phyloP scores from a whole-genome alignment of 2,888 invertebrate genomes.

The Sericinus montela region DNA sequence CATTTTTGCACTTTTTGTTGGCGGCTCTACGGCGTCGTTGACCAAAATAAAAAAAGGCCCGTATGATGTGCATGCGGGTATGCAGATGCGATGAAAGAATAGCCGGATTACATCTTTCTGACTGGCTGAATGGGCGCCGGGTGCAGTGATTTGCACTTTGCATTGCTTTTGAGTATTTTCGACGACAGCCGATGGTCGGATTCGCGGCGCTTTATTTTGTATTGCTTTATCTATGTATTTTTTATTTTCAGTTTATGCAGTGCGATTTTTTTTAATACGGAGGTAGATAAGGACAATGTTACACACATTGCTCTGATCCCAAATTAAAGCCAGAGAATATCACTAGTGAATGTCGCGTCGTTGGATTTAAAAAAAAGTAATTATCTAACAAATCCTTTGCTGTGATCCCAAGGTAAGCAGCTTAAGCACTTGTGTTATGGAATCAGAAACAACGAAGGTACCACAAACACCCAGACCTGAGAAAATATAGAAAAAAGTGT shows the following conservation, averaged over 20 bases:
- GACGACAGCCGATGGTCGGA: background rate
- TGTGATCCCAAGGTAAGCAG: no score
- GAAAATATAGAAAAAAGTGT: no score
- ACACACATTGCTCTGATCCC: no score
- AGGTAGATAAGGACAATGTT: no score
- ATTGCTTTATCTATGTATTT: background rate
- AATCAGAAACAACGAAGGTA: no score
- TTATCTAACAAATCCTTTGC: no score
- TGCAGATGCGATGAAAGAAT: constrained; percentile 3
- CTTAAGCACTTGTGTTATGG: no score
- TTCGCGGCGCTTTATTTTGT: background rate
- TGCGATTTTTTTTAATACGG: background rate
- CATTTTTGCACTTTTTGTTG: background rate
- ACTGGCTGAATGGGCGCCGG: background rate
- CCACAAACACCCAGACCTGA: no score
- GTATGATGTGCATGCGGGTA: background rate
- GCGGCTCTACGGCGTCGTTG: background rate
- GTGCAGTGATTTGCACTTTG: no score
- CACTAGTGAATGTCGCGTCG: no score
- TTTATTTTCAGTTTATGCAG: background rate
- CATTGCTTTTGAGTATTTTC: background rate
- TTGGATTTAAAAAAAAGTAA: no score
- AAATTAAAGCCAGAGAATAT: no score
- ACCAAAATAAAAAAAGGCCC: background rate
- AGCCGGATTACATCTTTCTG: constrained; percentile 2